phyloP scores from a whole-genome alignment of 2,888 invertebrate species.

The Creontiades dilutus region DNA sequence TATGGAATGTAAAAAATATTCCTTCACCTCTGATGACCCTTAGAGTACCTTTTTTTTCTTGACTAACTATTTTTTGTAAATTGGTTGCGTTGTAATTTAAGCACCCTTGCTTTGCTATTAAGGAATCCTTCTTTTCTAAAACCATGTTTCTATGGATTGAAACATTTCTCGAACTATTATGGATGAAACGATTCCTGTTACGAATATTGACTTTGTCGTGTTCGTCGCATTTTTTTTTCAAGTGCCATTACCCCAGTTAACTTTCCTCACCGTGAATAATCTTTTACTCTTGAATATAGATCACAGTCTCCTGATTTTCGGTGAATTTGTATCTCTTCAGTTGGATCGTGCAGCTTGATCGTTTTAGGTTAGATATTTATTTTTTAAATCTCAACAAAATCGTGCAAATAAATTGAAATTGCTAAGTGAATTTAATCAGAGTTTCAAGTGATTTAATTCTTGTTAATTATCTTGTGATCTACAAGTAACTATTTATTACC shows the following conservation, averaged over 20 bases:
- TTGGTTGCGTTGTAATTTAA: no score
- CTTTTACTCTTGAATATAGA: neutral
- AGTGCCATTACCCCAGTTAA: neutral
- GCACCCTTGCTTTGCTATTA: no score
- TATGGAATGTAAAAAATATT: no score
- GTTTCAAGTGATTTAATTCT: neutral
- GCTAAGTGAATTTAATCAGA: constrained; percentile 5
- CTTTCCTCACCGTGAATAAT: neutral
- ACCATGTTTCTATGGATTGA: no score
- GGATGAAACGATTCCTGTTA: no score
- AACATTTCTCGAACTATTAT: no score
- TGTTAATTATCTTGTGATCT: constrained; percentile 46
- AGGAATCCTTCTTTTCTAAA: no score
- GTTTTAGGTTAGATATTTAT: neutral
- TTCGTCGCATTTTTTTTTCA: neutral
- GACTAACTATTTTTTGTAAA: no score
- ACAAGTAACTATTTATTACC: constrained; percentile 58
- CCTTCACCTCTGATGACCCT: no score
- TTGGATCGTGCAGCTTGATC: neutral
- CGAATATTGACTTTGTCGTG: neutral
- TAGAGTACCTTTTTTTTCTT: no score
- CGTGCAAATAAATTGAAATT: constrained; percentile 7
- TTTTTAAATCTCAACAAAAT: neutral
- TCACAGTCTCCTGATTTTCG: no score
- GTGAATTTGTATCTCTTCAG: neutral